Evolutionary conservation across 2,888 invertebrate species (phyloP), one percentile per base, ranked within the genome.

Genomic region (Minunthozetes semirufus): DNA sequence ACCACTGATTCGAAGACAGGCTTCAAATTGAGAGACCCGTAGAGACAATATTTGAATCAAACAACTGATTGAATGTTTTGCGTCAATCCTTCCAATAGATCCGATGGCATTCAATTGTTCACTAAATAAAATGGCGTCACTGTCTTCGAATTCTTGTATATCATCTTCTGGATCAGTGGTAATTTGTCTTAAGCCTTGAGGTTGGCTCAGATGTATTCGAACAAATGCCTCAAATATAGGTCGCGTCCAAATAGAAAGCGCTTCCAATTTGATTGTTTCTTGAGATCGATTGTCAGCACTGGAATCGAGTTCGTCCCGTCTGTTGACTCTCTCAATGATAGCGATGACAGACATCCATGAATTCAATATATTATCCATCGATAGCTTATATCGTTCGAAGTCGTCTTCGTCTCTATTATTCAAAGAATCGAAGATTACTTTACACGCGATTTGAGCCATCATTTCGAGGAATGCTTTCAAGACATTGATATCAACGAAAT

Each of bases 41-140:
- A 72, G 27, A 1, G 53, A 42, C 8, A 76, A 17, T 8, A 76
- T 27, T 46, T 76, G 72, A 46, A 72, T 76, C 38, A 77, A 68
- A 19, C 48, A 76, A 22, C 48, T 59, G 15, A 76, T 42, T 0
- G 66, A 38, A 66, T 72, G 61, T 19, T 61, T 33, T 15, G 66
- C 27, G 25, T 76, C 76, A 25, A 76, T 27, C 1, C 73, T 56
- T 50, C 42, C 73, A n/a, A 76, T 46, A 22, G 42, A 68, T 46
- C 87, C 93, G 63, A 93, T 89, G 0, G 89, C 88, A 81, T 90
- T 87, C 70, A 93, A 83, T 78, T 92, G 90, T 78, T 90, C 90
- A 78, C 86, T 86, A 81, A 86, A 90, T 80, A 86, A 87, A 27
- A 86, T 85, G 72, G 88, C 83, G 80, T 90, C 91, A 80, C 86